Conservation (phyloP, 2,113 vertebrate genomes). For the Epinephelus cyanopodus region DNA sequence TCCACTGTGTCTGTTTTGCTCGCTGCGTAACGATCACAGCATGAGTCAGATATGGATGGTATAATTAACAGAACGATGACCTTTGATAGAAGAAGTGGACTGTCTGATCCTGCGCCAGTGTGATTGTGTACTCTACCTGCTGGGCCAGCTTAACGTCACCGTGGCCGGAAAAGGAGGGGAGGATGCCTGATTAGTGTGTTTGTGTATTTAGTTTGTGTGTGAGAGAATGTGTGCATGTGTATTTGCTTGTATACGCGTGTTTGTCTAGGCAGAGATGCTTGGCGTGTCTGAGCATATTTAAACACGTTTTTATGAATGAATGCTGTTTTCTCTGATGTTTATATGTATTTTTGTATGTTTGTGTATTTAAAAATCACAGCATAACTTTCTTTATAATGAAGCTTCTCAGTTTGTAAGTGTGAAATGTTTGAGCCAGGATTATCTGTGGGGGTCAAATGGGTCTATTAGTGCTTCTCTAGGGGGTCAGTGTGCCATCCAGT, state of each 20-base stretch:
- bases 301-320: constrained; percentile 36
- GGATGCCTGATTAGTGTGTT: constrained; percentile 38
- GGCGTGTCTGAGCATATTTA: neutral
- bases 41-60: constrained; percentile 45
- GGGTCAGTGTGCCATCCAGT: too few species aligned
- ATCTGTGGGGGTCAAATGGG: too few species aligned
- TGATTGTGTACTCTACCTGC: constrained; percentile 44
- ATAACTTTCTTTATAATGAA: neutral
- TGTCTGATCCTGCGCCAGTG: constrained; percentile 56
- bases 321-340: constrained; percentile 4
- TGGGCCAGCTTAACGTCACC: constrained; percentile 24
- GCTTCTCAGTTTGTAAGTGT: neutral
- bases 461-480: too few species aligned
- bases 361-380: neutral
- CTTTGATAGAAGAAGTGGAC: constrained; percentile 52
- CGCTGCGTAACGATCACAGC: constrained; percentile 2
- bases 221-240: neutral
- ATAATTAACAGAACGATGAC: constrained; percentile 56
- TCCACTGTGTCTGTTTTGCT: constrained; percentile 46
- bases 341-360: neutral
- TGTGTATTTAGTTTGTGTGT: constrained; percentile 5
- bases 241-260: neutral
- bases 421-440: neutral
- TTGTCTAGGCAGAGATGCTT: neutral
- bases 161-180: constrained; percentile 24